Conservation (phyloP, 2,888 invertebrate species). For the Ophraella communa region DNA sequence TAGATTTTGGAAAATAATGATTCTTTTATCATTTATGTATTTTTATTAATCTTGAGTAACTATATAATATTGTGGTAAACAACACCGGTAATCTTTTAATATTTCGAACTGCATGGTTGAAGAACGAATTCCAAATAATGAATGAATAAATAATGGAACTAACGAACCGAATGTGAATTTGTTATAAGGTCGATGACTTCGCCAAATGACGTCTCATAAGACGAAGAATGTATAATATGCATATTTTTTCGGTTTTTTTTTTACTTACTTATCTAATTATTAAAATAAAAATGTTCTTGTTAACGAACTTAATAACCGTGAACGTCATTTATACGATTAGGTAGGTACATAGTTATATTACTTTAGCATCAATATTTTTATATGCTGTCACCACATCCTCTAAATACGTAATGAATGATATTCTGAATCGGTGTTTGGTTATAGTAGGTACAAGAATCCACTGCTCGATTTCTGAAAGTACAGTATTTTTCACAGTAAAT, state of each 20-base stretch:
- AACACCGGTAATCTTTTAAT: not conserved
- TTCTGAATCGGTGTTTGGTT: no score
- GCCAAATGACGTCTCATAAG: conserved; percentile 15
- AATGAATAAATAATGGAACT: conserved; percentile 27
- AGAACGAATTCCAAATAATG: conserved; percentile 6
- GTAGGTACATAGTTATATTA: not conserved
- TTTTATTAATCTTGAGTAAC: not conserved
- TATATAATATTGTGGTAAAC: not conserved
- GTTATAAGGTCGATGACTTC: conserved; percentile 20
- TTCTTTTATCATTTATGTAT: no score
- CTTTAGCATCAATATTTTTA: no score
- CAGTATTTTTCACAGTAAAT: no score
- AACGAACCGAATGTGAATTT: conserved; percentile 17
- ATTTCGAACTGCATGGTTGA: conserved; percentile 10
- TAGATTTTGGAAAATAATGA: no score
- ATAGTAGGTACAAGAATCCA: no score
- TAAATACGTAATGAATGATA: no score
- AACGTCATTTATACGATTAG: not conserved
- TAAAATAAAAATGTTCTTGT: not conserved
- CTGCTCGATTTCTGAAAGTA: no score
- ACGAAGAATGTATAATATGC: conserved; percentile 16
- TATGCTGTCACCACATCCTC: no score
- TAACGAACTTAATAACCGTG: not conserved
- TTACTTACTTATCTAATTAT: not conserved
- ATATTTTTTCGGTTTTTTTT: not conserved